These are phyloP conservation scores for Sula dactylatra DNA, from an alignment of 2,113 vertebrate species.

Conservation along the genomic window DNA sequence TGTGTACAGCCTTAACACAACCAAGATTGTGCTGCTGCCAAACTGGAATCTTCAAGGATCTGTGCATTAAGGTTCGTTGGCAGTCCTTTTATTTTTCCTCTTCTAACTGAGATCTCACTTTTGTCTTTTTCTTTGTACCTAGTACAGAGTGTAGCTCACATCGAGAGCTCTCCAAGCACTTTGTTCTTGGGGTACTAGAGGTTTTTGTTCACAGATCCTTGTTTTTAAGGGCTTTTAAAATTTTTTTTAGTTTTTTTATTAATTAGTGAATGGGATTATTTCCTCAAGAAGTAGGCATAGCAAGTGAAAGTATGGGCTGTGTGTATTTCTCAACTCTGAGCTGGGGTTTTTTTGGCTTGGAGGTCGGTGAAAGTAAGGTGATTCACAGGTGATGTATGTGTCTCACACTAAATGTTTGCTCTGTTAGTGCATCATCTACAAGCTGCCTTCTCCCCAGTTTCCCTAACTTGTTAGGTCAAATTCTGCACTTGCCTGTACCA, in stretches of 20 bases:
- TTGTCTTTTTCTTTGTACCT: not conserved
- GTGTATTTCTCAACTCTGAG: not conserved
- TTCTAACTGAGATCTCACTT: not conserved
- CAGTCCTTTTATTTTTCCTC: not conserved
- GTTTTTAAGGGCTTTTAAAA: not conserved
- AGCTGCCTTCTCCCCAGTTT: not conserved
- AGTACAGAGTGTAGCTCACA: not conserved
- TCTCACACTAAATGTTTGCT: not conserved
- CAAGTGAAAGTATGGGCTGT: not conserved
- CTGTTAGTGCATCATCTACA: not conserved
- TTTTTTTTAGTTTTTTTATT: not conserved
- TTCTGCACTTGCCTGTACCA: not conserved
- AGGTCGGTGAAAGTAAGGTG: not conserved
- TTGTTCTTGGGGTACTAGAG: not conserved
- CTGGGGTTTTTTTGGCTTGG: not conserved
- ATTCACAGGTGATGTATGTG: not conserved
- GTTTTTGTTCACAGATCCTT: not conserved
- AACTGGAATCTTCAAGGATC: not conserved
- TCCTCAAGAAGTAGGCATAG: not conserved
- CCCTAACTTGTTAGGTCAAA: not conserved
- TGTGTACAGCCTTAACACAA: not conserved
- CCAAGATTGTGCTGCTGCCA: not conserved
- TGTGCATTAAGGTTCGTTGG: not conserved
- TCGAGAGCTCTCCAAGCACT: not conserved
- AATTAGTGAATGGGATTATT: not conserved